A percentile compares a stretch with the other conserved stretches of the same genome.
Conservation (phyloP, 2,888 invertebrate species). For the Ptychoptera albimana region DNA sequence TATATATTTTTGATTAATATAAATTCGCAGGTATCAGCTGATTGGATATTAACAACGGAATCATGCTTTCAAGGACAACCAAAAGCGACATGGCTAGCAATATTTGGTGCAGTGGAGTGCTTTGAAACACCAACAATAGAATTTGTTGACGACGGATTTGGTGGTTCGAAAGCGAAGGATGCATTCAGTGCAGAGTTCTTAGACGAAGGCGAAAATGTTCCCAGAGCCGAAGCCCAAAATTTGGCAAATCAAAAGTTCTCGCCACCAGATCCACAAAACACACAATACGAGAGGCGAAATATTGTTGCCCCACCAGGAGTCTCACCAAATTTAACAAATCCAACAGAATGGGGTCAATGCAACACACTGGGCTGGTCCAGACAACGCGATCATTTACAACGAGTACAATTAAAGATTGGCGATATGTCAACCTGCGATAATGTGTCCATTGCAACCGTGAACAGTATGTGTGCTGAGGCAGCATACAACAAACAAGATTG, state of each 20-base stretch:
- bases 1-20: too few species aligned
- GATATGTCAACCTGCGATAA: slow-evolving; percentile 73
- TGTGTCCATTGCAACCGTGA: slow-evolving; percentile 66
- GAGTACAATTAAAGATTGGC: slow-evolving; percentile 59
- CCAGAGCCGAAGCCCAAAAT: slow-evolving; percentile 19
- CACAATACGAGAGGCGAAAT: slow-evolving; percentile 17
- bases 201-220: slow-evolving; percentile 19
- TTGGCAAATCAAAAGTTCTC: slow-evolving; percentile 23
- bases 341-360: slow-evolving; percentile 38
- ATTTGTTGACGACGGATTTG: slow-evolving; percentile 7
- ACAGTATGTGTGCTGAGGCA: slow-evolving; percentile 70
- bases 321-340: neutral
- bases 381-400: slow-evolving; percentile 65
- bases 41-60: slow-evolving; percentile 75
- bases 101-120: slow-evolving; percentile 50
- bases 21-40: slow-evolving; percentile 44
- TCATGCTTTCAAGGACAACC: slow-evolving; percentile 82
- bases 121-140: slow-evolving; percentile 21
- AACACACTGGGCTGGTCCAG: slow-evolving; percentile 77
- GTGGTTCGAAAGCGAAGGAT: slow-evolving; percentile 4
- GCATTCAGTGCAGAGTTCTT: slow-evolving; percentile 2
- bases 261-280: slow-evolving; percentile 25
- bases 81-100: slow-evolving; percentile 73
- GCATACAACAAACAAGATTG: slow-evolving; percentile 66
- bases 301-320: neutral